Percentiles rank a stretch among this genome's conserved stretches.
Conservation (phyloP, 37 sponge, comb jelly and placozoan species). For the Ianthella basta region DNA sequence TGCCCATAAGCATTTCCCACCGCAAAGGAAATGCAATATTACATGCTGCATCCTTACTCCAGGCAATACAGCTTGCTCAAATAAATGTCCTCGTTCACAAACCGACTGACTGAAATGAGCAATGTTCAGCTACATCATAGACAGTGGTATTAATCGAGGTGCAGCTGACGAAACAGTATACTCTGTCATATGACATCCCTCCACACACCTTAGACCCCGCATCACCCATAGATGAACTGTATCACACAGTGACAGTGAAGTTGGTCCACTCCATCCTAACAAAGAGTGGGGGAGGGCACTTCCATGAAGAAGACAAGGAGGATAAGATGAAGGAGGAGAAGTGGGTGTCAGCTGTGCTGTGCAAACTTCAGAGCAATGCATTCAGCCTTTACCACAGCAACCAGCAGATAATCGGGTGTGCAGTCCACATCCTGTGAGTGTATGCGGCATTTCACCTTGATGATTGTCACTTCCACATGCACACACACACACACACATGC, state of each 20-base stretch:
- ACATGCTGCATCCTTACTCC: too few relatives aligned
- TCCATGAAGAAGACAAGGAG: too few relatives aligned
- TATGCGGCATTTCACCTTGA: too few relatives aligned
- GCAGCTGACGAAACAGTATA: too few relatives aligned
- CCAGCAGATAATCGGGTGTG: slow-evolving; percentile 1
- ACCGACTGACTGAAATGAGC: too few relatives aligned
- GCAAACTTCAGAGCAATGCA: background rate
- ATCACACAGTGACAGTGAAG: background rate
- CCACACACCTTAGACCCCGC: background rate
- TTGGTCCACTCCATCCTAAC: slow-evolving; percentile 14
- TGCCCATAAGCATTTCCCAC: too few relatives aligned
- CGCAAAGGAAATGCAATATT: too few relatives aligned
- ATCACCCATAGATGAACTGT: background rate
- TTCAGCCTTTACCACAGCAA: slow-evolving; percentile 23
- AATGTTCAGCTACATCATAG: too few relatives aligned
- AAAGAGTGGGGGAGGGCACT: background rate
- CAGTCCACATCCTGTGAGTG: background rate
- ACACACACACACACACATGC: background rate
- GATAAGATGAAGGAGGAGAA: background rate
- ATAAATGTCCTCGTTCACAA: too few relatives aligned
- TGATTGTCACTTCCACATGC: background rate
- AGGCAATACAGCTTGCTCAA: too few relatives aligned
- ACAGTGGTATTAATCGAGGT: too few relatives aligned
- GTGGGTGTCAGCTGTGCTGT: background rate
- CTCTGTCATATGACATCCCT: too few relatives aligned